These are phyloP conservation scores for Sebastes variabilis DNA, from an alignment of 2,797 vertebrate species.

Conservation along the genomic window DNA sequence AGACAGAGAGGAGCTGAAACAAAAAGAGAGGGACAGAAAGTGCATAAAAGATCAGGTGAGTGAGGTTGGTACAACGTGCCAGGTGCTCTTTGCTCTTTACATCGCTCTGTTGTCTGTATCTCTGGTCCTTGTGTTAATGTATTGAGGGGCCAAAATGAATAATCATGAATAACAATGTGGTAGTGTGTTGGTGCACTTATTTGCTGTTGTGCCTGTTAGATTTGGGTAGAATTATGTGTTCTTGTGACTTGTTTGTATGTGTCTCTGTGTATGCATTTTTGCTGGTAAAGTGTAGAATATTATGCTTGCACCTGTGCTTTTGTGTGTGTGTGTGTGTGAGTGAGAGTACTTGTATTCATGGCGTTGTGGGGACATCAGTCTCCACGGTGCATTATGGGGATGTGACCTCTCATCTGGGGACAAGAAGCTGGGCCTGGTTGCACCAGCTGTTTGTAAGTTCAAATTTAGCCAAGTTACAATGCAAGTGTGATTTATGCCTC, in stretches of 20 bases:
- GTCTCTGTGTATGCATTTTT: not conserved
- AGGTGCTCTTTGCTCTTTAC: slow-evolving; percentile 3
- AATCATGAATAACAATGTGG: not conserved
- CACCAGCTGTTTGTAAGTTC: not conserved
- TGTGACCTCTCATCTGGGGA: not conserved
- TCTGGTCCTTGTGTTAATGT: not conserved
- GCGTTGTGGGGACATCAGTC: not conserved
- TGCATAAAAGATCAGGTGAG: not conserved
- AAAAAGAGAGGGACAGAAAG: not conserved
- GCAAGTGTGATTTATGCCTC: not conserved
- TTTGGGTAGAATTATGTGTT: not conserved
- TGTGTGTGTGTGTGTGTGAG: not conserved
- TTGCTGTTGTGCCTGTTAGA: not conserved
- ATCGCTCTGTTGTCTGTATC: not conserved
- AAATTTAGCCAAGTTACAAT: not conserved
- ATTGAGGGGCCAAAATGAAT: not conserved
- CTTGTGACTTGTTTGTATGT: not conserved
- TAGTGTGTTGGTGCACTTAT: not conserved
- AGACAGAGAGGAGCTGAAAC: not conserved
- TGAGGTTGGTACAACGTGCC: not conserved
- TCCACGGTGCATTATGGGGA: not conserved
- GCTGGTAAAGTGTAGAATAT: not conserved
- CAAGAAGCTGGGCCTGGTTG: not conserved
- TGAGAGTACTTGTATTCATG: not conserved
- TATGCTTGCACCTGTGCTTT: not conserved